A percentile compares a stretch with the other conserved stretches of the same genome.
phyloP scores from a whole-genome alignment of 2,888 invertebrate genomes.

The Ceriagrion tenellum region DNA sequence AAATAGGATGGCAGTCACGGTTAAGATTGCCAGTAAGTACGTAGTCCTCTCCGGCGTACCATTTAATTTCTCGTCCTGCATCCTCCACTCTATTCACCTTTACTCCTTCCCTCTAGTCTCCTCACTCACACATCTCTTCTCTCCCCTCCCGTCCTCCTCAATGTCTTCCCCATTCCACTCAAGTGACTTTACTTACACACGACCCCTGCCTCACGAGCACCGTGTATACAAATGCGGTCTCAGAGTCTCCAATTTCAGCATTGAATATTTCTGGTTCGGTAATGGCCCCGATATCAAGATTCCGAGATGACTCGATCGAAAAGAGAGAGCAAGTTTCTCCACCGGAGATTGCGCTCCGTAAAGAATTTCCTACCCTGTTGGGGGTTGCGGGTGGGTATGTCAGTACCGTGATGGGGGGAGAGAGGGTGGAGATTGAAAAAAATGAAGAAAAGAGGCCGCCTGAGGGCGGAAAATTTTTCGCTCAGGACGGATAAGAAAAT shows the following conservation, averaged over 20 bases:
- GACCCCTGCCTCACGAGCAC: neutral
- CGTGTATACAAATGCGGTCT: neutral
- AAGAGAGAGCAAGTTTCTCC: constrained; percentile 5
- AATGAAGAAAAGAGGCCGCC: too few species aligned
- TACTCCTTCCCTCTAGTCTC: neutral
- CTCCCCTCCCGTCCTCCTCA: neutral
- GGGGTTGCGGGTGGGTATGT: neutral
- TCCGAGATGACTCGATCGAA: neutral
- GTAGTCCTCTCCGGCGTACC: too few species aligned
- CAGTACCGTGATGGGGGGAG: too few species aligned
- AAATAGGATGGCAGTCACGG: too few species aligned
- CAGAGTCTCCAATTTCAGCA: neutral
- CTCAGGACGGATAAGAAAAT: too few species aligned
- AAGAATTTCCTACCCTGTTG: neutral
- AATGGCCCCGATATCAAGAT: constrained; percentile 3
- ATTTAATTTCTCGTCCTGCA: too few species aligned
- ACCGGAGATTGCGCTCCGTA: neutral
- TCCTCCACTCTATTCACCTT: too few species aligned
- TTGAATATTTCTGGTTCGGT: constrained; percentile 26
- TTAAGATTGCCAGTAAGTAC: too few species aligned
- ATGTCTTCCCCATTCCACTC: neutral
- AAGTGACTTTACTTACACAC: neutral
- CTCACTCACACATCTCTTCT: neutral
- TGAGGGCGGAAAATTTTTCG: too few species aligned
- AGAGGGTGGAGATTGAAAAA: too few species aligned